Evolutionary conservation across 2,888 invertebrate species (phyloP), one percentile per base, ranked within the genome.

Genomic region (Mactromeris polynyma): DNA sequence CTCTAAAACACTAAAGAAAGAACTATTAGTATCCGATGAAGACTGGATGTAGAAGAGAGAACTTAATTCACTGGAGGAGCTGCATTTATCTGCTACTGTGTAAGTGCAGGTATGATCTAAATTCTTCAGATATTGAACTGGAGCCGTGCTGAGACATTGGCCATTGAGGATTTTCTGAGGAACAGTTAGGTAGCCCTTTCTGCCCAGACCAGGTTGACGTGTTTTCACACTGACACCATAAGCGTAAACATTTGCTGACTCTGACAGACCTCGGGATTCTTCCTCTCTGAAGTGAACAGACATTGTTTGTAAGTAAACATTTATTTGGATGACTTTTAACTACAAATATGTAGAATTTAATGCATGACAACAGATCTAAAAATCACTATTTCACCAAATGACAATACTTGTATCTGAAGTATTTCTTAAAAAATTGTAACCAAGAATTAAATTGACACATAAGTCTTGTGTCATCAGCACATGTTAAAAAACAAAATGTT

Each of bases 101-200:
- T 91, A 90, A 9, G 91, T 90, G 89, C 96, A 96, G 36, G 91
- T 83, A 21, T 93, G 89, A 31, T 93, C 87, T 0, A 93, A 36
- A 80, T 96, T 94, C 7, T 85, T 87, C 42, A 96, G 93, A 88
- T 93, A 96, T 1, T 90, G 92, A 7, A 96, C 94, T 11, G 96
- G 96, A 6, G 95, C 93, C 0, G 94, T 93, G 6, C 88, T 86
- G 2, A 95, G 89, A 85, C 96, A 96, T 51, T 93, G 90, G 21
- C 96, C 96, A 21, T 91, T 88, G 17, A 95, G 83, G 1, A 92
- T 90, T 6, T 93, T 90, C 89, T 95, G 95, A 0, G 96, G 95
- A 3, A 96, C 92, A 6, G 95, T 88, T 1, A 96, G 93, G 17
- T 91, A 85, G 17, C 95, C 95, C 0, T 78, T 78, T 19, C 80